phyloP scores from a whole-genome alignment of 2,888 invertebrate genomes.

The Habroteleia sp. region DNA sequence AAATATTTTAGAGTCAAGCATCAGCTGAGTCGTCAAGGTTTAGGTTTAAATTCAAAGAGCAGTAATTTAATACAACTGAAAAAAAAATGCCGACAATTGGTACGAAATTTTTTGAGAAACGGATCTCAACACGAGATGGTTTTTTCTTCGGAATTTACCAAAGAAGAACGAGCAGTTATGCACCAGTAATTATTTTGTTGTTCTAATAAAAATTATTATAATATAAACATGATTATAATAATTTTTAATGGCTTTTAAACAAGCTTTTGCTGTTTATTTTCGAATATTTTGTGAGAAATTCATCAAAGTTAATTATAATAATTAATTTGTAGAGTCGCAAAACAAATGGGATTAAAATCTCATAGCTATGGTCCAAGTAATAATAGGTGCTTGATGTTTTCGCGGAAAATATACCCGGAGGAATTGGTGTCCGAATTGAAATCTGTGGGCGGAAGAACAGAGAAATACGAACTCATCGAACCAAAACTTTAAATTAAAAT shows the following conservation, averaged over 20 bases:
- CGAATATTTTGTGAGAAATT: no score
- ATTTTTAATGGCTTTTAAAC: no score
- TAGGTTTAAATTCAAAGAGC: slow-evolving; percentile 73
- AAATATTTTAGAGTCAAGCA: slow-evolving; percentile 69
- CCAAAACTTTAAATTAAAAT: no score
- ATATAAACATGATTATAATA: no score
- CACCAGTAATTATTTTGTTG: slow-evolving; percentile 82
- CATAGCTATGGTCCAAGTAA: slow-evolving; percentile 82
- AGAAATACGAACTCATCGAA: slow-evolving; percentile 82
- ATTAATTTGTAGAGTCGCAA: slow-evolving; percentile 76
- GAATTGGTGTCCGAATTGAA: slow-evolving; percentile 82
- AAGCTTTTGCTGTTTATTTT: no score
- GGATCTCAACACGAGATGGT: slow-evolving; percentile 83
- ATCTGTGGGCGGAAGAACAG: slow-evolving; percentile 81
- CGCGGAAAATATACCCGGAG: slow-evolving; percentile 80
- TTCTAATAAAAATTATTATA: no score
- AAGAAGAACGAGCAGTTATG: slow-evolving; percentile 84
- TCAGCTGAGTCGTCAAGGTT: slow-evolving; percentile 75
- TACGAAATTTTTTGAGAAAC: slow-evolving; percentile 79
- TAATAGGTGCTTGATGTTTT: slow-evolving; percentile 82
- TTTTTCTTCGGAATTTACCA: slow-evolving; percentile 84
- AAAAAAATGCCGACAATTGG: slow-evolving; percentile 79
- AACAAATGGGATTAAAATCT: slow-evolving; percentile 81
- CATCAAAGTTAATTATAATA: no score
- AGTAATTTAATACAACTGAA: slow-evolving; percentile 72